Evolutionary conservation across 2,797 vertebrate genomes (phyloP).

Genomic region (Sparidentex hasta): DNA sequence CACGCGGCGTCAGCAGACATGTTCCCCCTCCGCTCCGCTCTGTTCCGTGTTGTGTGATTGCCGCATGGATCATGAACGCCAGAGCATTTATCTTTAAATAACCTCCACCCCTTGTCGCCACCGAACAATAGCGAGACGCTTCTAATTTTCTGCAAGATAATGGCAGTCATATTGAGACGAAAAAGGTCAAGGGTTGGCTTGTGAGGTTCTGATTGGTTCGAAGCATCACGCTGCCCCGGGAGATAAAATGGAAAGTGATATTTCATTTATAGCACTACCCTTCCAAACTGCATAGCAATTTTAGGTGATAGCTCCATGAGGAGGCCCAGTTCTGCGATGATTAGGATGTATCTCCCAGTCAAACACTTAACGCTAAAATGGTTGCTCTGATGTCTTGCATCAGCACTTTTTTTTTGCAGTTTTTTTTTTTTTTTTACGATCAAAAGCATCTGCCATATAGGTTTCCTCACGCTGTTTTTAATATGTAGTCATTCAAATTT

Average conservation of each 20-base stretch:
- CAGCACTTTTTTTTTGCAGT: conserved; percentile 47
- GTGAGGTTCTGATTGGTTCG: conserved; percentile 86
- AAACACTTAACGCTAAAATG: conserved; percentile 61
- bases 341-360: conserved; percentile 66
- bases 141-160: conserved; percentile 91
- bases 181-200: conserved; percentile 89
- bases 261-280: conserved; percentile 76
- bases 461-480: conserved; percentile 60
- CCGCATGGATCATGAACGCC: conserved; percentile 78
- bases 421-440: conserved; percentile 41
- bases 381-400: conserved; percentile 51
- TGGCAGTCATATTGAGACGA: conserved; percentile 88
- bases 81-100: conserved; percentile 87
- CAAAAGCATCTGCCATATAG: conserved; percentile 48
- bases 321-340: conserved; percentile 62
- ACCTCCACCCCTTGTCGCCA: conserved; percentile 74
- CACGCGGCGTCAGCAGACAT: conserved; percentile 54
- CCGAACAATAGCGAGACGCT: conserved; percentile 88
- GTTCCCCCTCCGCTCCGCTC: conserved; percentile 49
- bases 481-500: conserved; percentile 69
- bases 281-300: conserved; percentile 66
- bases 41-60: conserved; percentile 68
- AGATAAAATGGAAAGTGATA: conserved; percentile 81
- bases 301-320: conserved; percentile 68
- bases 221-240: conserved; percentile 73